Base-by-base conservation (phyloP, 2,797 vertebrate genomes). In the Pempheris klunzingeri region DNA sequence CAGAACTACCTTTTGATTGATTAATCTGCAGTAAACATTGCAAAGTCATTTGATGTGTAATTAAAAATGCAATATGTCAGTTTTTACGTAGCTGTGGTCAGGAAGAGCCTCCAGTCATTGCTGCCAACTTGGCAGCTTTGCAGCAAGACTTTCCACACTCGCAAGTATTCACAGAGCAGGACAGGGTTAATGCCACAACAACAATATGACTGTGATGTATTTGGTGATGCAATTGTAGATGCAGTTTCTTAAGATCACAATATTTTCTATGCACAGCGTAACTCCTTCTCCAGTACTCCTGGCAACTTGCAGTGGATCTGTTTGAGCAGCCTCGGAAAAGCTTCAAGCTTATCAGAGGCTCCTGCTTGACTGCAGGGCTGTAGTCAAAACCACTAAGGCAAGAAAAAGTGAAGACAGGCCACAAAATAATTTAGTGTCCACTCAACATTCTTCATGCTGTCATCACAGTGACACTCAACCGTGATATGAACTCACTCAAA, bases 1-100 rank as follows among this genome's bases (percentile, higher is more conserved):
- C 64, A 68, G n/a, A n/a, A 17, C 39, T 50, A 63, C 15, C 17
- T 68, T 53, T 67, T 3, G 1, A 13, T 55, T 7, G 62, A 53
- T 78, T 41, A 24, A 80, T 78, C 46, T 47, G 28, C 50, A n/a
- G 32, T 60, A 71, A 77, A 54, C 65, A 67, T 54, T 43, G 57
- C 12, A 11, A 52, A 41, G 44, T 67, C 28, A 30, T 34, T 58
- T 32, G 65, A 52, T 55, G 28, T 57, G 7, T 13, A 54, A 60
- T 38, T 63, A 44, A 34, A 80, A 77, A 49, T 43, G 34, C 13
- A 4, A 28, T 41, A 38, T 47, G 52, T 34, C 14, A 13, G n/a
- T 34, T 32, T 66, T 30, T 15, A 43, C 61, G 10, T 18, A n/a
- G 39, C 32, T 14, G 18, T 10, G 13, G 60, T 22, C 32, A 60